phyloP scores from a whole-genome alignment of 2,797 vertebrate genomes.

The Enteromius treurensis region DNA sequence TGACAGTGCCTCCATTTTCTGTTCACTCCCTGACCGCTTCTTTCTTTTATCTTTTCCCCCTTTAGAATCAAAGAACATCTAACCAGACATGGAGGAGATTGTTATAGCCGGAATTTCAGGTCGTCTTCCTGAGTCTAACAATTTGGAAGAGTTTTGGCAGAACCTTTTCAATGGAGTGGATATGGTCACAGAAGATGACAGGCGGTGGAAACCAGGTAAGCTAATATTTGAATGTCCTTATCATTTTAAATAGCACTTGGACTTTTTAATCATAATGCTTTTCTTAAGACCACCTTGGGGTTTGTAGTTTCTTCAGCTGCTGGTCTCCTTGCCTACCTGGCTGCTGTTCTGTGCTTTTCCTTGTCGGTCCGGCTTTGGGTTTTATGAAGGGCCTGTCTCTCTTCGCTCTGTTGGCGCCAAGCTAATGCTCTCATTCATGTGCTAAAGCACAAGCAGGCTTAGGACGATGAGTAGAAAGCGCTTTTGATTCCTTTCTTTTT shows the following conservation, averaged over 20 bases:
- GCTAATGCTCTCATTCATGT: conserved; percentile 63
- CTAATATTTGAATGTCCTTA: background rate
- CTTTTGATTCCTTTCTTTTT: conserved; percentile 32
- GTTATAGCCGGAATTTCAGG: conserved; percentile 95
- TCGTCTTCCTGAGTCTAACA: conserved; percentile 88
- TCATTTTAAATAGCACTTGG: background rate
- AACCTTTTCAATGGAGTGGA: conserved; percentile 93
- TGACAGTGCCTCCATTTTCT: conserved; percentile 14
- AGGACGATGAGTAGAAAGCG: conserved; percentile 2
- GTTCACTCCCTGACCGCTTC: conserved; percentile 9
- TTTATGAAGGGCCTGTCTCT: conserved; percentile 55
- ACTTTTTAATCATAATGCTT: background rate
- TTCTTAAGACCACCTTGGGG: background rate
- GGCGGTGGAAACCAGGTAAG: conserved; percentile 94
- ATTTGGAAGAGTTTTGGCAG: conserved; percentile 95
- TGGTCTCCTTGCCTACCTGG: conserved; percentile 49
- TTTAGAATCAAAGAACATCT: conserved; percentile 68
- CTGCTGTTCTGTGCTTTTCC: conserved; percentile 44
- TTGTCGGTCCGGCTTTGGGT: conserved; percentile 19
- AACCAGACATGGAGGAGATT: conserved; percentile 88
- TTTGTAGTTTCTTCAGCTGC: background rate
- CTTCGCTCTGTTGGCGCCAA: conserved; percentile 53
- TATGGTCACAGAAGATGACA: conserved; percentile 96
- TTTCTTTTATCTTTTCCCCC: background rate
- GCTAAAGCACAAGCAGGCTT: conserved; percentile 49